Evolutionary conservation across 2,888 invertebrate species (phyloP).

Genomic region (Drosophila buzzatii): DNA sequence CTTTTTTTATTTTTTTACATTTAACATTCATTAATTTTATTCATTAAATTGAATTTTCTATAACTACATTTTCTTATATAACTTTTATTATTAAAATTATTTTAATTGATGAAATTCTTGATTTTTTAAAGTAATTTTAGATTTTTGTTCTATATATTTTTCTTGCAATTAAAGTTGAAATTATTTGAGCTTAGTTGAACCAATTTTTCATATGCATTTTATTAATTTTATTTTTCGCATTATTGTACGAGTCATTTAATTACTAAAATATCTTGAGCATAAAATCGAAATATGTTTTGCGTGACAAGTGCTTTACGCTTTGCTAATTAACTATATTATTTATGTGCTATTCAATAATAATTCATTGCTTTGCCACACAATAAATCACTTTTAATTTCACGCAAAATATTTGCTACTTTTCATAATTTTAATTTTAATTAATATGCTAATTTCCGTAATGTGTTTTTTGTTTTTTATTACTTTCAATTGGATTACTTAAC

Average conservation of each 20-base stretch:
- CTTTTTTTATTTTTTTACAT: neutral
- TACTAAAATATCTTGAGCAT: neutral
- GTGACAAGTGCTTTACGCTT: neutral
- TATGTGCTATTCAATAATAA: neutral
- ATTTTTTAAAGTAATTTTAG: too few relatives aligned
- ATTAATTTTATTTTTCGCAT: neutral
- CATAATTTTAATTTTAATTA: neutral
- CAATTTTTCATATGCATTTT: too few relatives aligned
- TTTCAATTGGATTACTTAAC: neutral
- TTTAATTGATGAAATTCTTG: too few relatives aligned
- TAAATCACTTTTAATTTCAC: neutral
- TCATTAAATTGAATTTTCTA: too few relatives aligned
- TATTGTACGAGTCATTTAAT: neutral
- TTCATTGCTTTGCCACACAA: neutral
- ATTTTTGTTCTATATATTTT: too few relatives aligned
- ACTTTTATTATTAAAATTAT: too few relatives aligned
- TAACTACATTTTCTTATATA: too few relatives aligned
- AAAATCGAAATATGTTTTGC: slow-evolving; percentile 1
- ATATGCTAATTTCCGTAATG: neutral
- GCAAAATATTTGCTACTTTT: neutral
- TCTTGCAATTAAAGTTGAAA: too few relatives aligned
- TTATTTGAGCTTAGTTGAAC: too few relatives aligned
- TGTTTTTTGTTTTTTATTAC: neutral
- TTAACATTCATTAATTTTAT: neutral
- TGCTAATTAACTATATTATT: neutral